phyloP scores from a whole-genome alignment of 2,797 vertebrate species.

The Cynopterus sphinx region DNA sequence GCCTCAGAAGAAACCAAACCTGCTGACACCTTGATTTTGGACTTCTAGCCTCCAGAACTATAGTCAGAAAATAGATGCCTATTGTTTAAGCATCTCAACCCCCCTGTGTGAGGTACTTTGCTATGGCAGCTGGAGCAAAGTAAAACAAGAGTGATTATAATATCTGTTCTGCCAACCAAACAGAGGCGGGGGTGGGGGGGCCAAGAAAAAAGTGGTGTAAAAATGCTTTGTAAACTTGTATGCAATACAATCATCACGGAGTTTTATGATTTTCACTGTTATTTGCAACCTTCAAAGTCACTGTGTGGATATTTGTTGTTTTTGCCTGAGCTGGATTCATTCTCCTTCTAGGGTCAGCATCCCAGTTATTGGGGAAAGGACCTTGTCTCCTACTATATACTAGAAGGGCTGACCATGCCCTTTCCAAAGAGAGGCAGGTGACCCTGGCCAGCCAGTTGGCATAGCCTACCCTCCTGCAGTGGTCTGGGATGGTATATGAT shows the following conservation, averaged over 20 bases:
- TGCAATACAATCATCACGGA: rapidly evolving
- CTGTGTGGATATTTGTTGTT: background rate
- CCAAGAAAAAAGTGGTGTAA: background rate
- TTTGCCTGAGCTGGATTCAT: background rate
- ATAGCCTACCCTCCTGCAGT: background rate
- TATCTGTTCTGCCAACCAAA: background rate
- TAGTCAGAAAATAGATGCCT: background rate
- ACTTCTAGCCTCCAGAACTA: background rate
- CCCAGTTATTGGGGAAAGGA: background rate
- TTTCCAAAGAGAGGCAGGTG: background rate
- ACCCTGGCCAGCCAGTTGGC: background rate
- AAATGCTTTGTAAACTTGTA: background rate
- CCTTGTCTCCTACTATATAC: background rate
- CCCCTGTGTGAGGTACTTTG: background rate
- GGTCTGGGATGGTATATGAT: background rate
- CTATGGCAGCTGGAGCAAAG: background rate
- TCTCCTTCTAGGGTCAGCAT: background rate
- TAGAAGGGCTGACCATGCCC: background rate
- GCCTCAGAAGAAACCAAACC: background rate
- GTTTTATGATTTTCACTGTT: background rate
- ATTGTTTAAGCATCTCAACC: background rate
- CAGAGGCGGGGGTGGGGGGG: no score
- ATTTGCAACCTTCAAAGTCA: background rate
- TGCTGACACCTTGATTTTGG: background rate
- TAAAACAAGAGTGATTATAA: background rate